A percentile compares a stretch with the other conserved stretches of the same genome.
These are phyloP conservation scores for Dermochelys coriacea DNA, from an alignment of 2,797 vertebrate genomes.

Conservation along the genomic window DNA sequence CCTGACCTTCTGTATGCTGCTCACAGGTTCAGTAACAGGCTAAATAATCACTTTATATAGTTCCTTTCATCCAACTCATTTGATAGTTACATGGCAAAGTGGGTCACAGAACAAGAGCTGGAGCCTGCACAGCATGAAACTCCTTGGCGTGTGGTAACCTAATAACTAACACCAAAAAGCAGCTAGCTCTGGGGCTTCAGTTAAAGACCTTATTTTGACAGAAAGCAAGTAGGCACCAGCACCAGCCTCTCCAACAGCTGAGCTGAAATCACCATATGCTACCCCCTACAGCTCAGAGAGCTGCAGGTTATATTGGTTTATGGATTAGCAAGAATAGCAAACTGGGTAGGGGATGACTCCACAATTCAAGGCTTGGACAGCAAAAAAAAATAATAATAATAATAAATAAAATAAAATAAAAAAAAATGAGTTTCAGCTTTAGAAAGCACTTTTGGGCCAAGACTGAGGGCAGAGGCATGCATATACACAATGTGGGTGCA, in stretches of 20 bases:
- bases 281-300: fast-evolving
- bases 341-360: not conserved
- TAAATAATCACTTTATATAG: not conserved
- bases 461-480: not conserved
- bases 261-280: not conserved
- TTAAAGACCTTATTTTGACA: fast-evolving
- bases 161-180: fast-evolving
- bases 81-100: not conserved
- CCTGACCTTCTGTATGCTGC: not conserved
- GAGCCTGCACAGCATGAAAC: not conserved
- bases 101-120: not conserved
- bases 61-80: not conserved
- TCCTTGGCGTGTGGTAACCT: not conserved
- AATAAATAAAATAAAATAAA: too few species aligned
- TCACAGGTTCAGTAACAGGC: fast-evolving
- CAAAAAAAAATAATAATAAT: too few species aligned
- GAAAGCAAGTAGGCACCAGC: not conserved
- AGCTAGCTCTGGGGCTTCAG: not conserved
- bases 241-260: not conserved
- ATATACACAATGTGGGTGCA: not conserved
- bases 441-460: not conserved
- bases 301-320: fast-evolving
- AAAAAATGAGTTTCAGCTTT: not conserved
- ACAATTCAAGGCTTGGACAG: fast-evolving
- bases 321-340: not conserved